Base-by-base conservation (phyloP, 1,140 invertebrate genomes). In the Mactra quadrangularis region DNA sequence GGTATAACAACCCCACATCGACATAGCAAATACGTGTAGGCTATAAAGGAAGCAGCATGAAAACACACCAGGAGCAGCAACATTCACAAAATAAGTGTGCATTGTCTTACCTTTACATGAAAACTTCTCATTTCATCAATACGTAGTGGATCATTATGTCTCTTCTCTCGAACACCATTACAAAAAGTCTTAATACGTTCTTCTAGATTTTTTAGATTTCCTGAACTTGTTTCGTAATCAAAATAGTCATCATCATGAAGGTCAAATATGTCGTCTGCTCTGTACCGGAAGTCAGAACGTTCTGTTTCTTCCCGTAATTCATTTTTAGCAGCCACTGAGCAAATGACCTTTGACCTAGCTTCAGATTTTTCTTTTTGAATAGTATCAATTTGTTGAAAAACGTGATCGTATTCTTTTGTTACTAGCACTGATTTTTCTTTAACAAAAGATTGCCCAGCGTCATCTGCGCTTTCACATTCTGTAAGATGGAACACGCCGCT, bases 191-290 rank as follows among this genome's bases (percentile, higher is more conserved):
- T 88, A 17, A 90, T 82, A n/a, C 85, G 75, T 7, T 82, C 70
- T 72, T 90, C 89, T 19, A 90, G 62, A 57, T 79, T 84, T 53
- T 82, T 68, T 6, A 90, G 82, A 57, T 90, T 86, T 0, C 64
- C 70, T 3, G 89, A 87, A 71, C 89, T 90, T n/a, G 89, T 90
- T 71, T 90, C 89, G 82, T 86, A 89, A 78, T 90, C 89, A 82
- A 89, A 89, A 76, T 86, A 87, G 50, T 86, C 86, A 19, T 89
- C 87, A 33, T 88, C 82, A 53, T 84, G 74, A 13, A 83, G 55
- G n/a, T 86, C 77, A 33, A 45, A 53, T 29, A 85, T 70, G n/a
- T 85, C 82, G 59, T 68, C 33, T 45, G 68, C 60, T 53, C 72
- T n/a, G 41, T 33, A 74, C 33, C 78, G 68, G 31, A 81, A 71